Conservation (phyloP, 2,888 invertebrate species). For the Lithophane socia region DNA sequence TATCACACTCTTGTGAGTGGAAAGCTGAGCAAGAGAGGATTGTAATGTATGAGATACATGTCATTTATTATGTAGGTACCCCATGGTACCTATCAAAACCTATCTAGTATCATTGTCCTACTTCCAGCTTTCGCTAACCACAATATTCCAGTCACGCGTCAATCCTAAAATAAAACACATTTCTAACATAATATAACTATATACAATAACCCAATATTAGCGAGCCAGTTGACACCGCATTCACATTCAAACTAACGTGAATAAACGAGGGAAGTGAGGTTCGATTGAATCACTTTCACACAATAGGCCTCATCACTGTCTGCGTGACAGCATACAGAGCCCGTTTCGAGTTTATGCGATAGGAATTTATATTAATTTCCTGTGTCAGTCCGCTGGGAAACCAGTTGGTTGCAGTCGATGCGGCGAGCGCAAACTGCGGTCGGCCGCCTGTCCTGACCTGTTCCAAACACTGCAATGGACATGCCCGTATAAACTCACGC, state of each 20-base stretch:
- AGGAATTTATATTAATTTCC: slow-evolving; percentile 90
- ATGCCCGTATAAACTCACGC: slow-evolving; percentile 83
- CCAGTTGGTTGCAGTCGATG: slow-evolving; percentile 85
- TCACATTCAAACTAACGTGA: slow-evolving; percentile 78
- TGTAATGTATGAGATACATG: not conserved
- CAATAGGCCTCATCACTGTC: slow-evolving; percentile 86
- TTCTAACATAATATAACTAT: slow-evolving; percentile 23
- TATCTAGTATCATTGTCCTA: not conserved
- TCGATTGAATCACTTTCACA: slow-evolving; percentile 83
- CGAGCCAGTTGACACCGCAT: slow-evolving; percentile 74
- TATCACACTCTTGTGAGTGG: not conserved
- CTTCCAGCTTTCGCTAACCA: not conserved
- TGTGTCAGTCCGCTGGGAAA: slow-evolving; percentile 81
- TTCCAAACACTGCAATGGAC: slow-evolving; percentile 84
- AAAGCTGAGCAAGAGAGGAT: not conserved
- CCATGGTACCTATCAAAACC: not conserved
- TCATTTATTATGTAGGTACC: not conserved
- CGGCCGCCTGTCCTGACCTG: slow-evolving; percentile 81
- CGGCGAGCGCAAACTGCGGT: slow-evolving; percentile 84
- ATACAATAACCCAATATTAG: slow-evolving; percentile 59
- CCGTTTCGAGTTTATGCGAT: slow-evolving; percentile 84
- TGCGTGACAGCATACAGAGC: slow-evolving; percentile 78
- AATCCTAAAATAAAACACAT: slow-evolving; percentile 19
- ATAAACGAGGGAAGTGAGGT: slow-evolving; percentile 79
- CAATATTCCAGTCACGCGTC: slow-evolving; percentile 7